Evolutionary conservation across 2,888 invertebrate species (phyloP), one percentile per base, ranked within the genome.

Genomic region (Pristionchus entomophagus): DNA sequence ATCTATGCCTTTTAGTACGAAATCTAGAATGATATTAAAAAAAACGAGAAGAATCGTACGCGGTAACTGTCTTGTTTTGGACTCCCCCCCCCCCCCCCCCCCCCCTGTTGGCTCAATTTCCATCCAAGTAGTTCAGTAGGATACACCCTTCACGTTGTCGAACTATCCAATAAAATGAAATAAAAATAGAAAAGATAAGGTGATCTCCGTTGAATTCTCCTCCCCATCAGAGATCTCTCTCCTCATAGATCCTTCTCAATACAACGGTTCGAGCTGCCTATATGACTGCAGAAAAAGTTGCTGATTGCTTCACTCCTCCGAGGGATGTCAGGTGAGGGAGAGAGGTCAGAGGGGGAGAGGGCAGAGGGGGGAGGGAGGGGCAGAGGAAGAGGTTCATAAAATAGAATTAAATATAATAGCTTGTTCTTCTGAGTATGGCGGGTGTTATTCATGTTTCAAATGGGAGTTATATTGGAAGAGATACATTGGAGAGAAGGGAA

Each of bases 271-370:
- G 82, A 17, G 59, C 59, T 5, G 82, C 45, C 1, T 59, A 41
- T 32, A 35, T 59, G 41, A 82, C 69, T 14, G 84, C 69, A 12
- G 69, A 84, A 29, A 69, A 19, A 35, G 77, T 85, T 5, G 85
- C 77, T 19, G 85, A 85, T 59, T 85, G 85, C 26, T 85, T 85
- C 56, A 77, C 56, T 35, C 73, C 77, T 19, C 85, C 85, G 4
- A 73, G 85, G 41, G 85, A 85, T 41, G 41, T 85, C 8, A 51
- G 85, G 77, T 85, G 38, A 51, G 73, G 12, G 14, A 45, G 14
- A 4, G 38, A 41, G n/a, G 22, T 41, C 38, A n/a, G 32, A 45
- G 5, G 41, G 8, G 65, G 0, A 35, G 8, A 19, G 62, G 32
- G 8, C 6, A 29, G 8, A 62, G 0, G n/a, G n/a, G n/a, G n/a